These are phyloP conservation scores for Nestor notabilis DNA, from an alignment of 2,113 vertebrate species.

Conservation along the genomic window DNA sequence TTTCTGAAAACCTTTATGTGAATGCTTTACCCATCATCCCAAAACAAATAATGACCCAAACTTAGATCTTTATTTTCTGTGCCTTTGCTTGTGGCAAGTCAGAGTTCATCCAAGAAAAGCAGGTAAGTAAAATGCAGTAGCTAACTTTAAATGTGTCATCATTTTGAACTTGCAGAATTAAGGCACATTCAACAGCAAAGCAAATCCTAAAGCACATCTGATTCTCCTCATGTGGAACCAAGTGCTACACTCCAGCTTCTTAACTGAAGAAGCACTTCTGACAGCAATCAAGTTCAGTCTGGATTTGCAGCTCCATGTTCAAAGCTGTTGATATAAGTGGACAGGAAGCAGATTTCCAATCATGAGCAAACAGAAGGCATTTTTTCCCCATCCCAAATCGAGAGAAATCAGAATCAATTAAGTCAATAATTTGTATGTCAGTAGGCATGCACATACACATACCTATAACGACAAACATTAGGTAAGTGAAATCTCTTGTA, in stretches of 20 bases:
- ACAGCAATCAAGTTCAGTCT: not conserved
- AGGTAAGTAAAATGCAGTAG: not conserved
- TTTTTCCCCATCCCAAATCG: not conserved
- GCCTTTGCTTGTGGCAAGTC: not conserved
- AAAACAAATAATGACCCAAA: not conserved
- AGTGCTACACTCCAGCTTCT: not conserved
- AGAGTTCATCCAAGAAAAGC: not conserved
- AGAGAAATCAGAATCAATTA: not conserved
- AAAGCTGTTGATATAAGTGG: not conserved
- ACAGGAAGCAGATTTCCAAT: not conserved
- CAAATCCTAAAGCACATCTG: conserved; percentile 9
- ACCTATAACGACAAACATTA: not conserved
- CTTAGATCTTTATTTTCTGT: not conserved
- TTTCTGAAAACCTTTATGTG: not conserved
- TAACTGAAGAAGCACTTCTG: conserved; percentile 7
- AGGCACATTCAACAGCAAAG: not conserved
- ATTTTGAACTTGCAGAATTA: not conserved
- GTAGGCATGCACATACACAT: not conserved
- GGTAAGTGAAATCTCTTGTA: fast-evolving
- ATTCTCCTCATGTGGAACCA: conserved; percentile 7
- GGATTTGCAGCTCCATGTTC: not conserved
- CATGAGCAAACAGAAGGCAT: not conserved
- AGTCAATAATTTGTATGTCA: not conserved
- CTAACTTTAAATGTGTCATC: not conserved
- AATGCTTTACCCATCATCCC: not conserved